phyloP scores from a whole-genome alignment of 2,113 vertebrate genomes.

The Lampris incognitus region DNA sequence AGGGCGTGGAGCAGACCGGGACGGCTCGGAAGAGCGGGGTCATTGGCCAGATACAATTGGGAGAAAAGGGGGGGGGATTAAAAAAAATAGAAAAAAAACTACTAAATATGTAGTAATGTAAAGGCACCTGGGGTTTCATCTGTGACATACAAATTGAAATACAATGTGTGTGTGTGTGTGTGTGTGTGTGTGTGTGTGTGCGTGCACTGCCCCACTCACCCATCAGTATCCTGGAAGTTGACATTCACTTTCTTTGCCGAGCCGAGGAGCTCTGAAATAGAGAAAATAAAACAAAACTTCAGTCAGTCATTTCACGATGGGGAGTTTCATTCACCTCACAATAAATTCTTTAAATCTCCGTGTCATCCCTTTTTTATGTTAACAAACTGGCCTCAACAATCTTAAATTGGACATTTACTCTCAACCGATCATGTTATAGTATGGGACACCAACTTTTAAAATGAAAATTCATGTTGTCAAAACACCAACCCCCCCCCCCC shows the following conservation, averaged over 20 bases:
- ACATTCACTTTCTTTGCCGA: conserved; percentile 85
- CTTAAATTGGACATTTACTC: neutral
- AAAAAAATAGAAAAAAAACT: too few species aligned
- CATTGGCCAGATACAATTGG: too few species aligned
- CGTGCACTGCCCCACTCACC: conserved; percentile 69
- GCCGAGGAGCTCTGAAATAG: conserved; percentile 81
- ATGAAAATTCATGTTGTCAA: too few species aligned
- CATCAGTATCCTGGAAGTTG: conserved; percentile 85
- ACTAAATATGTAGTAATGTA: neutral
- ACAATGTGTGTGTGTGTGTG: conserved; percentile 14
- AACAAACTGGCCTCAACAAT: neutral
- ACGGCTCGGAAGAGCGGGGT: too few species aligned
- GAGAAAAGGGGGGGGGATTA: too few species aligned
- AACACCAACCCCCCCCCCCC: neutral
- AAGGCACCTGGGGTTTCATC: neutral
- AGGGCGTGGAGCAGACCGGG: too few species aligned
- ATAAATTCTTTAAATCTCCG: neutral
- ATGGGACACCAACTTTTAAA: too few species aligned
- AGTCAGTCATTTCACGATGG: conserved; percentile 17
- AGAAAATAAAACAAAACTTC: conserved; percentile 29
- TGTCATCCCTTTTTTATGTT: neutral
- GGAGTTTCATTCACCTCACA: neutral
- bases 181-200: neutral
- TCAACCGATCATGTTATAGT: neutral
- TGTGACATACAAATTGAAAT: neutral